Percentiles rank a stretch among this genome's conserved stretches.
These are phyloP conservation scores for Plectropomus leopardus DNA, from an alignment of 2,113 vertebrate species.

Conservation along the genomic window DNA sequence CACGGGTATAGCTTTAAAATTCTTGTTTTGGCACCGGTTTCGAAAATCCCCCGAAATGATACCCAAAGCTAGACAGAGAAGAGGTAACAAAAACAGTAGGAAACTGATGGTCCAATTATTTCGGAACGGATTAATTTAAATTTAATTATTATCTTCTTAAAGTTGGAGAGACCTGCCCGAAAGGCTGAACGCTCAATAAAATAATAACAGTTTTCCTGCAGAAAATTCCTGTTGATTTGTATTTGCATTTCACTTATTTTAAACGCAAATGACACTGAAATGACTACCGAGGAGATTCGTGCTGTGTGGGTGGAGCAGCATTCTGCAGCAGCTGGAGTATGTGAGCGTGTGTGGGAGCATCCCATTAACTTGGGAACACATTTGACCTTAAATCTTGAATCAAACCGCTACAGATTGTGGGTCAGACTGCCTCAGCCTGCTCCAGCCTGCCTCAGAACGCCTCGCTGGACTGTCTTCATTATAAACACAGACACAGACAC, in stretches of 20 bases:
- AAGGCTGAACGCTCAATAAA: not conserved
- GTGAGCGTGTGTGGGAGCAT: conserved; percentile 43
- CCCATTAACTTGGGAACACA: conserved; percentile 35
- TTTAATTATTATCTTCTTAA: not conserved
- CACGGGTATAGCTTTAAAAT: no score
- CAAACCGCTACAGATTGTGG: conserved; percentile 30
- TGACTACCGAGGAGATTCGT: not conserved
- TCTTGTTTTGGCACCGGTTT: no score
- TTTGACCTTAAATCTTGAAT: conserved; percentile 44
- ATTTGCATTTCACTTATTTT: not conserved
- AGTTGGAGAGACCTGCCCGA: not conserved
- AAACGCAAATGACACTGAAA: not conserved
- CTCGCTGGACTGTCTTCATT: conserved; percentile 25
- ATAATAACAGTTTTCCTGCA: not conserved
- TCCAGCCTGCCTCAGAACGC: conserved; percentile 17
- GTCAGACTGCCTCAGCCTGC: conserved; percentile 30
- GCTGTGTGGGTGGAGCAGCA: conserved; percentile 22
- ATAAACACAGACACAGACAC: conserved; percentile 10
- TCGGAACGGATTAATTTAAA: not conserved
- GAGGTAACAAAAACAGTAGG: no score
- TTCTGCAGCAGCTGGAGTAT: conserved; percentile 26
- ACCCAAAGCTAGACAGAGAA: no score
- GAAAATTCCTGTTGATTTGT: not conserved
- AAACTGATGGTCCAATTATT: no score
- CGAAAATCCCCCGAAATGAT: no score